Conservation (phyloP, 1,140 invertebrate species). For the Neodiprion lecontei region DNA sequence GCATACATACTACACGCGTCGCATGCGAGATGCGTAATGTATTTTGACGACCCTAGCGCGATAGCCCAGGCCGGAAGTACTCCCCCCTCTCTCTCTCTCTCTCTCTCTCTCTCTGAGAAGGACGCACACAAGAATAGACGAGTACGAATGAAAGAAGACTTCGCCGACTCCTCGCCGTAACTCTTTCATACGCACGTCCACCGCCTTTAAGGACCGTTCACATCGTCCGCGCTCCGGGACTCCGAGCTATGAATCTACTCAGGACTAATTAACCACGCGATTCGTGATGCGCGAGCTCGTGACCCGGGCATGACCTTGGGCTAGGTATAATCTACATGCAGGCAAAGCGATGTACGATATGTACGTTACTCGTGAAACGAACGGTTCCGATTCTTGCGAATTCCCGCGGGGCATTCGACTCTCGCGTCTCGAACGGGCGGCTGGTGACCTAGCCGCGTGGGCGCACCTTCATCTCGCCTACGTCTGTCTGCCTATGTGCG, state of each 20-base stretch:
- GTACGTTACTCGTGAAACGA: too few relatives aligned
- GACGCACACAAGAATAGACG: too few relatives aligned
- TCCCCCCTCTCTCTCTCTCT: slow-evolving; percentile 30
- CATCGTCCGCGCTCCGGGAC: background rate
- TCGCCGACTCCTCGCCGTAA: slow-evolving; percentile 19
- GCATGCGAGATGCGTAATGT: slow-evolving; percentile 29
- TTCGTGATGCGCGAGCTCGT: too few relatives aligned
- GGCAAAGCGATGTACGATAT: too few relatives aligned
- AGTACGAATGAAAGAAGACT: too few relatives aligned
- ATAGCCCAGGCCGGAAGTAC: slow-evolving; percentile 37
- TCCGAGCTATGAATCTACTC: too few relatives aligned
- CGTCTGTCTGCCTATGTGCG: background rate
- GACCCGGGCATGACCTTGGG: too few relatives aligned
- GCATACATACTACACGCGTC: background rate
- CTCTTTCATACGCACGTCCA: slow-evolving; percentile 27
- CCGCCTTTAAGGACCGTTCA: background rate
- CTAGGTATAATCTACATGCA: too few relatives aligned
- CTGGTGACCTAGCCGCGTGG: background rate
- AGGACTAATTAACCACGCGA: too few relatives aligned
- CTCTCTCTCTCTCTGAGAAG: slow-evolving; percentile 6
- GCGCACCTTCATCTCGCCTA: background rate
- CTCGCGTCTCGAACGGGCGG: too few relatives aligned
- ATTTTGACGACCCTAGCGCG: slow-evolving; percentile 42
- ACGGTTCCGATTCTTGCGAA: too few relatives aligned
- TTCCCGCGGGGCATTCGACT: too few relatives aligned